A percentile compares a stretch with the other conserved stretches of the same genome.
Evolutionary conservation across 2,888 invertebrate genomes (phyloP).

Genomic region (Orthosia incerta): DNA sequence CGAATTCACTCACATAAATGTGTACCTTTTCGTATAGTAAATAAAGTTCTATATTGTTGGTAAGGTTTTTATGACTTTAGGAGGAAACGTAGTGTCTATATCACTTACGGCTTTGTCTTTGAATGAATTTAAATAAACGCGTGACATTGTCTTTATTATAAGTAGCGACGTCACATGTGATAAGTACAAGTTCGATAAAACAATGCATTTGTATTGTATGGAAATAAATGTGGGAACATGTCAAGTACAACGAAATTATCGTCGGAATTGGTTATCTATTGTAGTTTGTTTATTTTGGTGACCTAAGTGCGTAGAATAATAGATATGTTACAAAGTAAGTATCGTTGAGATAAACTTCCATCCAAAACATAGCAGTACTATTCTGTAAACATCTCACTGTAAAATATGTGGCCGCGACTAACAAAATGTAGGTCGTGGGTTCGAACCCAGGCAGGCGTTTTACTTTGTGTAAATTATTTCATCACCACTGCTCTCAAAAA

Average conservation of each 20-base stretch:
- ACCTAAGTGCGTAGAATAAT: neutral
- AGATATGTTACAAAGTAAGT: neutral
- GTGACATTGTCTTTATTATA: neutral
- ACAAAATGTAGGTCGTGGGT: too few species aligned
- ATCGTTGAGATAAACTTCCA: conserved; percentile 5
- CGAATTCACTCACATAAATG: too few species aligned
- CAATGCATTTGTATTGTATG: conserved; percentile 32
- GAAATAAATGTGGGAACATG: conserved; percentile 12
- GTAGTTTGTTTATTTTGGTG: conserved; percentile 9
- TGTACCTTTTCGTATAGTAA: too few species aligned
- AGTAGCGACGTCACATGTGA: neutral
- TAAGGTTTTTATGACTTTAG: neutral
- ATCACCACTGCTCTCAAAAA: too few species aligned
- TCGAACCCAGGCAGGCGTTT: too few species aligned
- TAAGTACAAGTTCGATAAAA: conserved; percentile 27
- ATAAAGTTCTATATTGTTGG: neutral
- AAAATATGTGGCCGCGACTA: too few species aligned
- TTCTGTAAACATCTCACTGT: neutral
- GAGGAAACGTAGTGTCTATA: neutral
- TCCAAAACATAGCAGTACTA: neutral
- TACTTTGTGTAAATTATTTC: too few species aligned
- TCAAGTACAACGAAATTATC: neutral
- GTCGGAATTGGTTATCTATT: neutral
- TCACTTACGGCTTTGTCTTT: neutral
- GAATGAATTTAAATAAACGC: neutral